These are phyloP conservation scores for Lepidurus couesii DNA, from an alignment of 1,140 invertebrate genomes.

Conservation along the genomic window DNA sequence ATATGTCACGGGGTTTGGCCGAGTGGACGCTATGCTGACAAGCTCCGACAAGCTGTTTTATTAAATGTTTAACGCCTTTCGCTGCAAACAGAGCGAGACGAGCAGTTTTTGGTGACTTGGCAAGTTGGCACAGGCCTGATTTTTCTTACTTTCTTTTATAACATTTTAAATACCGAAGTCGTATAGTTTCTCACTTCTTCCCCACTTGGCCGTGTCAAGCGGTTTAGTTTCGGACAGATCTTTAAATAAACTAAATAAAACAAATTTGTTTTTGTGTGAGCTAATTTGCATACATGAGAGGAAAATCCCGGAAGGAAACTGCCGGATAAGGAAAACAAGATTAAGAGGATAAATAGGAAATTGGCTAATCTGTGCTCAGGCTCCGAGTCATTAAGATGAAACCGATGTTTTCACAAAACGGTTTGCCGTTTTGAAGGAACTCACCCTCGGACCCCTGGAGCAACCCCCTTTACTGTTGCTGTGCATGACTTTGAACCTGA, in stretches of 20 bases:
- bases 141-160: not conserved
- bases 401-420: not conserved
- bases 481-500: not conserved
- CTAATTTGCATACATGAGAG: too few species aligned
- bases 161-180: too few species aligned
- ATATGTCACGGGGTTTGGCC: constrained; percentile 9
- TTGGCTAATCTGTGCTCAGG: not conserved
- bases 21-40: constrained; percentile 14
- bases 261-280: too few species aligned
- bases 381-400: not conserved
- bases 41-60: not conserved
- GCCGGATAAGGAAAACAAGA: not conserved
- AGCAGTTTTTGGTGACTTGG: not conserved
- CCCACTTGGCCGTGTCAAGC: too few species aligned
- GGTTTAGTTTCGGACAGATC: too few species aligned
- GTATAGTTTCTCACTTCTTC: too few species aligned
- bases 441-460: not conserved
- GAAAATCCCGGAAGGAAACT: too few species aligned
- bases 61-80: not conserved
- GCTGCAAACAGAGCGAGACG: not conserved
- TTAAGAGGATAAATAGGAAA: not conserved
- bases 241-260: too few species aligned
- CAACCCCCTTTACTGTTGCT: not conserved
- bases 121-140: not conserved
- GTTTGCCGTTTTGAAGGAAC: not conserved